phyloP scores from a whole-genome alignment of 2,888 invertebrate genomes.

The Tetranychus truncatus region DNA sequence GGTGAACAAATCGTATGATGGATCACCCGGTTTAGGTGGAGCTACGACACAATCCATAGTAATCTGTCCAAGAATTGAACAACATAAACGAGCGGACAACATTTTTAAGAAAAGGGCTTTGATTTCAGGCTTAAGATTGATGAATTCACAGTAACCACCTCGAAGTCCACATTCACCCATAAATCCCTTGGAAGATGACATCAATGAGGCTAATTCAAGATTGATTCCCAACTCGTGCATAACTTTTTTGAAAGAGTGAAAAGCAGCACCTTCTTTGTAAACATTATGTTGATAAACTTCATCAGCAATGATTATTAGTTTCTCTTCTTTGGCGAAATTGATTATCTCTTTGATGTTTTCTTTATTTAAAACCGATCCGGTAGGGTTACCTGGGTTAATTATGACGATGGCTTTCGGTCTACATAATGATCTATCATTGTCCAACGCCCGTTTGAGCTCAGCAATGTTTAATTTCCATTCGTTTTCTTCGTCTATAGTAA shows the following conservation, averaged over 20 bases:
- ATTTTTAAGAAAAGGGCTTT: slow-evolving; percentile 66
- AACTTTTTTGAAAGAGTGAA: slow-evolving; percentile 89
- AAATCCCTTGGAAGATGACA: slow-evolving; percentile 80
- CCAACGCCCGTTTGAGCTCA: slow-evolving; percentile 59
- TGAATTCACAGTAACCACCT: slow-evolving; percentile 81
- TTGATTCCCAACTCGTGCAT: slow-evolving; percentile 61
- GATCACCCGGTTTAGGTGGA: slow-evolving; percentile 65
- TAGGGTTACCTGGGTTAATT: slow-evolving; percentile 98
- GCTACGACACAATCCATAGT: slow-evolving; percentile 75
- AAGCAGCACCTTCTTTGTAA: slow-evolving; percentile 66
- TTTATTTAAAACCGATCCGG: slow-evolving; percentile 64
- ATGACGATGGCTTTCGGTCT: slow-evolving; percentile 69
- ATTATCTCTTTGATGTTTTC: slow-evolving; percentile 77
- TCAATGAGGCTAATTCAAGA: slow-evolving; percentile 82
- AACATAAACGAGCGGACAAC: slow-evolving; percentile 82
- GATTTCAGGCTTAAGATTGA: slow-evolving; percentile 67
- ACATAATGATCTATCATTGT: slow-evolving; percentile 43
- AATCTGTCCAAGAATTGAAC: slow-evolving; percentile 68
- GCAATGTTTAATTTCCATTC: slow-evolving; percentile 61
- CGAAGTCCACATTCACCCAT: slow-evolving; percentile 82
- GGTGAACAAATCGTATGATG: slow-evolving; percentile 54
- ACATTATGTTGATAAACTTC: slow-evolving; percentile 91
- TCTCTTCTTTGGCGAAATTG: slow-evolving; percentile 69
- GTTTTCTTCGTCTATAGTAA: slow-evolving; percentile 46
- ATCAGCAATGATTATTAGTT: slow-evolving; percentile 70